Base-by-base conservation (phyloP, 2,888 invertebrate species). In the Stenichneumon culpator region DNA sequence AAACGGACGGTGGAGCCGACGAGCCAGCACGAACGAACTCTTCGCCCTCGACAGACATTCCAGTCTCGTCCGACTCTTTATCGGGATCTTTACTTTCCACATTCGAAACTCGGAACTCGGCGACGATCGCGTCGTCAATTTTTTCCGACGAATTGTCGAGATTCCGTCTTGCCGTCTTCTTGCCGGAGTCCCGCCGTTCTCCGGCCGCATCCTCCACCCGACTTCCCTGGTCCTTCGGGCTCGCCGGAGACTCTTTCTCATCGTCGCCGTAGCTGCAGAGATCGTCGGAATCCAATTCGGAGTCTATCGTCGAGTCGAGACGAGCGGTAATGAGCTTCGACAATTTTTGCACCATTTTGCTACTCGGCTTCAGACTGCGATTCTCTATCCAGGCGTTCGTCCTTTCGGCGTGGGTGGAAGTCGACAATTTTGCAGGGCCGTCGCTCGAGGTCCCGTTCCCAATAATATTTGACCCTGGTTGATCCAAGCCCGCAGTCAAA, bases 251-350 rank as follows among this genome's bases (percentile, higher is more conserved):
- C 1, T 25, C 22, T 57, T 4, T 57, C 65, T 32, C 22, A 60
- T 16, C 22, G 36, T 68, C 73, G 2, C 16, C 28, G 60, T 19
- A 19, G 60, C 3, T 25, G 11, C 80, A 79, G 0, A 85, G 82
- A 80, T 89, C 86, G 73, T 88, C 88, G 3, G 87, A 88, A 68
- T 89, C 89, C 28, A 88, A 74, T 14, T 68, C 82, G 9, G 84
- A 82, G 19, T 70, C 60, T 50, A 52, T 74, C 7, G 22, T 22
- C 0, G 78, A 52, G 16, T 75, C 57, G 16, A 47, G 25, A 54
- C 32, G 39, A 52, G 77, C 19, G 2, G 19, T 50, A 5, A 75
- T 11, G 6, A 78, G 22, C 16, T 74, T 69, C 0, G 69, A 32
- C 2, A 79, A 79, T 39, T 70, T 78, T 32, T 32, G 65, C 22